Evolutionary conservation across 2,888 invertebrate genomes (phyloP).

Genomic region (Sacculina carcini): DNA sequence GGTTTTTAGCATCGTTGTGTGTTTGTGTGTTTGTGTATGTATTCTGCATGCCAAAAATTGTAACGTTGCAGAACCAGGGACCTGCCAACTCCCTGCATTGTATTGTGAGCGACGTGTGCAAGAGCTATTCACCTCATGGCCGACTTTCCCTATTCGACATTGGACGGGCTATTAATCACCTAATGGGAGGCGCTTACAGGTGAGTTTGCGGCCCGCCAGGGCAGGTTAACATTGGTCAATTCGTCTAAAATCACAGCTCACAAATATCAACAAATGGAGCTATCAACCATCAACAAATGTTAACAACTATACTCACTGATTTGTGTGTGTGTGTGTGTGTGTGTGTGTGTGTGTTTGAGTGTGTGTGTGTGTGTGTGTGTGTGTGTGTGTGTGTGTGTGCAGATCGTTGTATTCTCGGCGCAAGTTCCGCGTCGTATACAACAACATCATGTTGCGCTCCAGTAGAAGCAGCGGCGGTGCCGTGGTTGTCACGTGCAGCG

Average conservation of each 20-base stretch:
- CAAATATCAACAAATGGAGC: too few relatives aligned
- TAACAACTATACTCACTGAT: too few relatives aligned
- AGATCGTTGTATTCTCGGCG: constrained; percentile 76
- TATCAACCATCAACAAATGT: too few relatives aligned
- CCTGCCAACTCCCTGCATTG: constrained; percentile 81
- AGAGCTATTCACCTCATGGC: constrained; percentile 63
- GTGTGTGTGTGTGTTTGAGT: too few relatives aligned
- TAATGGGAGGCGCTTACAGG: constrained; percentile 95
- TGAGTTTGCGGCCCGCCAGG: too few relatives aligned
- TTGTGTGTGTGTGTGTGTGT: too few relatives aligned
- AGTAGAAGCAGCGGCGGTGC: neutral
- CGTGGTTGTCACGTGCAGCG: neutral
- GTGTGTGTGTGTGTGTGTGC: constrained; percentile 16
- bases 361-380: too few relatives aligned
- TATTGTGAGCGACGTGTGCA: constrained; percentile 70
- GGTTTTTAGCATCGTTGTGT: neutral
- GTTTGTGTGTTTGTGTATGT: neutral
- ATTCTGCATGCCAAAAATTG: neutral
- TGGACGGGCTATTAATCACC: constrained; percentile 83
- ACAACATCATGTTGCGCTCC: constrained; percentile 6
- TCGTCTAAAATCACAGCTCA: too few relatives aligned
- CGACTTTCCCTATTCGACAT: constrained; percentile 82
- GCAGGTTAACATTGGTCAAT: too few relatives aligned
- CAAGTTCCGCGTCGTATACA: constrained; percentile 48
- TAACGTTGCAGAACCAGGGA: constrained; percentile 24